These are phyloP conservation scores for Trypoxylus dichotomus DNA, from an alignment of 1,140 invertebrate species.

Conservation along the genomic window DNA sequence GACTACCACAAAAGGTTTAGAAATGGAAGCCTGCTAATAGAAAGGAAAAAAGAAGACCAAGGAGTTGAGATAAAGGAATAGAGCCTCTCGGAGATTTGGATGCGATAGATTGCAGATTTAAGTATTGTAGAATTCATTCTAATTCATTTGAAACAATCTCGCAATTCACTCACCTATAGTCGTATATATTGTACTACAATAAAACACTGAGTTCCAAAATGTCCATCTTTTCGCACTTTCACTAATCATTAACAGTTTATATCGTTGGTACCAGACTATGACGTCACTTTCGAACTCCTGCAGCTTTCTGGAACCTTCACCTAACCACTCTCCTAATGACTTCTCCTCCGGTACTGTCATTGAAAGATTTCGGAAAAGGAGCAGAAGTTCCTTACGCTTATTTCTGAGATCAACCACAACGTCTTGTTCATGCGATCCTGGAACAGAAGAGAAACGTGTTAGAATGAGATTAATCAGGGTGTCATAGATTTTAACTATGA, in stretches of 20 bases:
- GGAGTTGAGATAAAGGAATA: too few relatives aligned
- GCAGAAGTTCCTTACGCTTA: constrained; percentile 54
- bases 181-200: constrained; percentile 89
- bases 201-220: constrained; percentile 90
- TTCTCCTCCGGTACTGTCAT: constrained; percentile 43
- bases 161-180: constrained; percentile 77
- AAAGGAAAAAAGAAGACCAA: too few relatives aligned
- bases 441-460: constrained; percentile 37
- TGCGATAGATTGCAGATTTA: too few relatives aligned
- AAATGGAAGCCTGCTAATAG: too few relatives aligned
- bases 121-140: too few relatives aligned
- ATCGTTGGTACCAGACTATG: constrained; percentile 58
- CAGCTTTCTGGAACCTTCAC: constrained; percentile 53
- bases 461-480: too few relatives aligned
- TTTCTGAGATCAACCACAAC: constrained; percentile 57
- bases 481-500: too few relatives aligned
- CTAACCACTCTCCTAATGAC: constrained; percentile 55
- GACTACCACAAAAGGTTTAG: too few relatives aligned
- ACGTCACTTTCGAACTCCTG: constrained; percentile 61
- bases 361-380: constrained; percentile 45
- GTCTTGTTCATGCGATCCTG: constrained; percentile 57
- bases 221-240: constrained; percentile 64
- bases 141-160: background rate
- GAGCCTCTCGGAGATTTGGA: too few relatives aligned
- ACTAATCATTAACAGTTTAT: constrained; percentile 46